Conservation (phyloP, 2,888 invertebrate species). For the Trisateles emortualis region DNA sequence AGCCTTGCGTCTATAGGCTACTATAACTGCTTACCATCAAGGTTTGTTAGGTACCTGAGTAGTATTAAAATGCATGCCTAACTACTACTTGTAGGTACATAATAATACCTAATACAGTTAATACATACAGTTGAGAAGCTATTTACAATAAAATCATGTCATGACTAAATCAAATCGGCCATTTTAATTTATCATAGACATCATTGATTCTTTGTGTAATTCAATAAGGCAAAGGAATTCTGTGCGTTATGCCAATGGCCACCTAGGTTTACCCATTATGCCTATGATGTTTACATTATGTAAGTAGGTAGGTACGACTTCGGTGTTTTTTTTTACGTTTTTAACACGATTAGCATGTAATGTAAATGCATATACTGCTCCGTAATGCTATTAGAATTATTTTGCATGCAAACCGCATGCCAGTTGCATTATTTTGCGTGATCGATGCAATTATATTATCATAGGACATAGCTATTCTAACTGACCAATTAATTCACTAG, state of each 20-base stretch:
- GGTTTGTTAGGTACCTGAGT: no score
- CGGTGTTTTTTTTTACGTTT: slow-evolving; percentile 34
- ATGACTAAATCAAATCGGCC: neutral
- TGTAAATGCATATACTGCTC: slow-evolving; percentile 30
- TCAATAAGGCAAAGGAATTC: slow-evolving; percentile 29
- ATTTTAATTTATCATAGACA: neutral
- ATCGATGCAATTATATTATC: slow-evolving; percentile 25
- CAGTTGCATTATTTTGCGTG: slow-evolving; percentile 43
- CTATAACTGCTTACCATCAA: no score
- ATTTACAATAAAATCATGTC: neutral
- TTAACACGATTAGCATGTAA: slow-evolving; percentile 36
- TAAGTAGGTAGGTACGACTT: no score
- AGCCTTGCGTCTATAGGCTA: no score
- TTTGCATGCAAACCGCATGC: slow-evolving; percentile 38
- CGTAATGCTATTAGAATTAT: slow-evolving; percentile 6
- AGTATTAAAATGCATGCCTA: no score
- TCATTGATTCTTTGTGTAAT: neutral
- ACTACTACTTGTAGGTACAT: no score
- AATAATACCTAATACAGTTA: no score
- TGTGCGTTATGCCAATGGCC: slow-evolving; percentile 16
- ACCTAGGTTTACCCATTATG: slow-evolving; percentile 10
- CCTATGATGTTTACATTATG: neutral
- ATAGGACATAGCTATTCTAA: no score
- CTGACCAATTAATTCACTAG: neutral
- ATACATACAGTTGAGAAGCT: no score